These are phyloP conservation scores for Hippocampus barbouri DNA, from an alignment of 2,113 vertebrate species.

Conservation along the genomic window DNA sequence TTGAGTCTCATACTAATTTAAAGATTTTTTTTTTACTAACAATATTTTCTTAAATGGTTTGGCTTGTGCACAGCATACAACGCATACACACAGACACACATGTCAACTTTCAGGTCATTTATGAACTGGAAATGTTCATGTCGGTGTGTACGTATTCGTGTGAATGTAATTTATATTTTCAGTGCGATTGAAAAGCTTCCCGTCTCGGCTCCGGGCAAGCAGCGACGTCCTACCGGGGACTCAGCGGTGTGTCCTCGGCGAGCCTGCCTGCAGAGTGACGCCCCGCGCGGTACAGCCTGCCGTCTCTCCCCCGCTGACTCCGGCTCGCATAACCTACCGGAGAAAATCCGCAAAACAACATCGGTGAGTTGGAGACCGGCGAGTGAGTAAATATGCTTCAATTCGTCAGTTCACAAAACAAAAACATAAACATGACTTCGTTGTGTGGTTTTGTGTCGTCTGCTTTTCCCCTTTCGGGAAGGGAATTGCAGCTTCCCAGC, in stretches of 20 bases:
- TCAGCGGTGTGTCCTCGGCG: conserved; percentile 40
- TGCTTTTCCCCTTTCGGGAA: conserved; percentile 62
- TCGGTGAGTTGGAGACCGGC: neutral
- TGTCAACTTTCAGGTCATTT: neutral
- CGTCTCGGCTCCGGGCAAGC: neutral
- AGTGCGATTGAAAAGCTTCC: neutral
- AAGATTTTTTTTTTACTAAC: neutral
- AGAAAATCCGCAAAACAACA: conserved; percentile 11
- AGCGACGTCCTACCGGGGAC: conserved; percentile 4
- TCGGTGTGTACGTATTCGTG: no score
- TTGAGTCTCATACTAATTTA: neutral
- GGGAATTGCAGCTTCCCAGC: conserved; percentile 63
- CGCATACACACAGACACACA: neutral
- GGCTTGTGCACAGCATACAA: neutral
- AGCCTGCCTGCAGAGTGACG: conserved; percentile 29
- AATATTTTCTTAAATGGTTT: neutral
- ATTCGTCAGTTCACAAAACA: neutral
- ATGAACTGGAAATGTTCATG: neutral
- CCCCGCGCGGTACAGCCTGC: conserved; percentile 19
- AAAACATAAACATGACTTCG: neutral
- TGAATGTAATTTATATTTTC: neutral
- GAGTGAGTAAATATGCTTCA: neutral
- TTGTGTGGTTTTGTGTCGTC: conserved; percentile 16
- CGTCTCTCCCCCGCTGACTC: conserved; percentile 19
- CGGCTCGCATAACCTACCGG: conserved; percentile 8